Evolutionary conservation across 2,797 vertebrate genomes (phyloP).

Genomic region (Pseudocheirus occidentalis): DNA sequence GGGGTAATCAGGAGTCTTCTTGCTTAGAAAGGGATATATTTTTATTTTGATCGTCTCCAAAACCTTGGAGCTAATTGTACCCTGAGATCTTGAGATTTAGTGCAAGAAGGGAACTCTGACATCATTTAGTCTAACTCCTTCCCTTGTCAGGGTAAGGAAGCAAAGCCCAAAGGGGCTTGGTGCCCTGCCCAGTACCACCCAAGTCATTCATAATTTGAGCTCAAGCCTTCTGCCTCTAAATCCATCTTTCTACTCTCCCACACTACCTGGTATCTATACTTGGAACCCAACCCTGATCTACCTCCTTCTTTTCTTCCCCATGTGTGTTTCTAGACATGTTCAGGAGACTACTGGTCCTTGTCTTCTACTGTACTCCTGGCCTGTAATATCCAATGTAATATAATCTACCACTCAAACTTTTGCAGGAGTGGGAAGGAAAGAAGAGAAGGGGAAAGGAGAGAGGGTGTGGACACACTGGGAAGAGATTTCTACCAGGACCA

Average conservation of each 20-base stretch:
- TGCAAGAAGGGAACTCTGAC: background rate
- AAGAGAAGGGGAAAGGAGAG: background rate
- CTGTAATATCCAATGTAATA: background rate
- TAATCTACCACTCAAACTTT: background rate
- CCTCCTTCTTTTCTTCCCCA: background rate
- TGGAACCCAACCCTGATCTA: background rate
- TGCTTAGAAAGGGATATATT: background rate
- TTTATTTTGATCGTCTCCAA: background rate
- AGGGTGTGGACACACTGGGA: slow-evolving; percentile 57
- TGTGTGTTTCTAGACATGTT: background rate
- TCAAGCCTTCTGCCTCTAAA: background rate
- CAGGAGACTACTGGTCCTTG: background rate
- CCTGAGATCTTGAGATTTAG: background rate
- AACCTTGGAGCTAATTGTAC: background rate
- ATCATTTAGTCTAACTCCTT: background rate
- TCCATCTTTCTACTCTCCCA: background rate
- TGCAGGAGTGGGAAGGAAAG: background rate
- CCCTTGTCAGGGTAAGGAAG: background rate
- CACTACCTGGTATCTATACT: background rate
- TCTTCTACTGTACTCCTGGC: background rate
- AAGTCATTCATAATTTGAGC: background rate
- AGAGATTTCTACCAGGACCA: slow-evolving; percentile 48
- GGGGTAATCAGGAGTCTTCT: background rate
- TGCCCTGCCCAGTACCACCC: background rate
- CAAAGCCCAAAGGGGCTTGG: background rate